Evolutionary conservation across 1,140 invertebrate species (phyloP), one percentile per base, ranked within the genome.

Genomic region (Drosophila varians): DNA sequence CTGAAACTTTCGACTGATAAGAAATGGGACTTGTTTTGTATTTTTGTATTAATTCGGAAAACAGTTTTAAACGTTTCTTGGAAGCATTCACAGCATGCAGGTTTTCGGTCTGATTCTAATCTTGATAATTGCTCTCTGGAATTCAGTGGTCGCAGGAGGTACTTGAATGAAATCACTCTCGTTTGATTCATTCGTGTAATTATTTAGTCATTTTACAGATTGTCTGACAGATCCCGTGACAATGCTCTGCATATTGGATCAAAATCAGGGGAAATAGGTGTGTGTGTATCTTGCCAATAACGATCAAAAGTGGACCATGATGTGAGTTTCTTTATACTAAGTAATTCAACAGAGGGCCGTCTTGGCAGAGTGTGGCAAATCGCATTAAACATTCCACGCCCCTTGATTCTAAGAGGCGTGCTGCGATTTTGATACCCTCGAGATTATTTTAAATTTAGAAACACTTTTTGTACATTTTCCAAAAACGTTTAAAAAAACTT

Each of bases 221-320:
- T 84, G 76, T 42, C n/a, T 86, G 23, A 84, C 80, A 47, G 75
- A 78, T 62, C 75, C 70, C 14, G 52, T 58, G 42, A 31, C 64
- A 38, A 77, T 62, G 74, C 46, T 69, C n/a, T 77, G 77, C 57
- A 47, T 73, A 36, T 46, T 48, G 48, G 53, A 77, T 36, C 73
- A 60, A 11, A 73, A 86, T 65, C 46, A 38, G 3, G 61, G 72
- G 19, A 72, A 57, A 73, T 54, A 61, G 16, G 21, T 28, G 47
- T 42, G 19, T 53, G 40, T 51, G 6, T 14, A 19, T 51, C 11
- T 43, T 7, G 12, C 16, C 21, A 68, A 66, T 53, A 66, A 68
- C 25, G 19, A 38, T 14, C 6, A 14, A 46, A 58, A 52, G 38
- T 66, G 25, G 36, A 21, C n/a, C 60, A 52, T 26, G 26, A 65